Evolutionary conservation across 2,113 vertebrate species (phyloP).

Genomic region (Podiceps cristatus): DNA sequence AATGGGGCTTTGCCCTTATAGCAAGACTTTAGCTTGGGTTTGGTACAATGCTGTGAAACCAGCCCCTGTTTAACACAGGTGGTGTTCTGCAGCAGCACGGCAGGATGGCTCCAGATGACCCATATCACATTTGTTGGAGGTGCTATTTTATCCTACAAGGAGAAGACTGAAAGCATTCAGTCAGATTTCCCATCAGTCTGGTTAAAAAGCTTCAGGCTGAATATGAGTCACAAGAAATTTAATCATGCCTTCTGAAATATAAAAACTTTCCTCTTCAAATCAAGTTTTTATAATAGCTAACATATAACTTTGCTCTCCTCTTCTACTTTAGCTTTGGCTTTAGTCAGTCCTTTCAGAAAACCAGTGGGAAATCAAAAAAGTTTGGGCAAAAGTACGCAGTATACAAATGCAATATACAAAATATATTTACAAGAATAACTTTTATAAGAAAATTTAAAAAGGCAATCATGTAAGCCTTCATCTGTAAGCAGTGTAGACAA

Average conservation of each 20-base stretch:
- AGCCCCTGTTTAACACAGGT: not conserved
- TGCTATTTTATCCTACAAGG: not conserved
- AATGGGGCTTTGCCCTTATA: not conserved
- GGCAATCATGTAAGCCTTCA: not conserved
- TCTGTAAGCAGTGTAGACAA: not conserved
- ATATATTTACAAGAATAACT: not conserved
- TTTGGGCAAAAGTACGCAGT: not conserved
- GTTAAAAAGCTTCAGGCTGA: not conserved
- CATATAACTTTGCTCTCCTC: not conserved
- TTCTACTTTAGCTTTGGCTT: not conserved
- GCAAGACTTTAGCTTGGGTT: not conserved
- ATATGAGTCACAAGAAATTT: not conserved
- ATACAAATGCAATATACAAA: not conserved
- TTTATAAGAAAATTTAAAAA: not conserved
- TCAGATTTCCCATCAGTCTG: not conserved
- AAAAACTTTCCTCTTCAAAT: not conserved
- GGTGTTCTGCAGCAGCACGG: not conserved
- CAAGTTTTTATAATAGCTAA: not conserved
- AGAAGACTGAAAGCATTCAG: not conserved
- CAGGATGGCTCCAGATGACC: not conserved
- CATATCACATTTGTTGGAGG: not conserved
- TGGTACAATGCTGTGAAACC: not conserved
- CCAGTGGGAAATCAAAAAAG: not conserved
- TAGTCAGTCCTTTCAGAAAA: not conserved
- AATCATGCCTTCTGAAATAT: slow-evolving; percentile 3